These are phyloP conservation scores for Protobothrops mucrosquamatus DNA, from an alignment of 2,113 vertebrate genomes.

Conservation along the genomic window DNA sequence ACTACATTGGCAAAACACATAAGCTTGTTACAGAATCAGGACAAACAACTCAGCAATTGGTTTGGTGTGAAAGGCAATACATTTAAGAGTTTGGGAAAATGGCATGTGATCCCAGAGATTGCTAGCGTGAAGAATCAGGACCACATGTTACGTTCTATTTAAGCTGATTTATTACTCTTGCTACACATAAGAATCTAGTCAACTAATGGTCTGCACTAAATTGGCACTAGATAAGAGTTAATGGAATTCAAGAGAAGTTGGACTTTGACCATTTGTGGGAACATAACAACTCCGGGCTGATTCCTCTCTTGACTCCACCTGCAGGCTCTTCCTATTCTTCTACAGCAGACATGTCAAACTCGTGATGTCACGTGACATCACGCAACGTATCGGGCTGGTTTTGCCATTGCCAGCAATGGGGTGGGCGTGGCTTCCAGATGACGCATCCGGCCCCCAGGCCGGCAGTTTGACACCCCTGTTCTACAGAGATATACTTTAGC, in stretches of 20 bases:
- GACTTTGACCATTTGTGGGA: neutral
- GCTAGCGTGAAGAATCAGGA: neutral
- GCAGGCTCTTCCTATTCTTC: neutral
- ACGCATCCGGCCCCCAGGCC: fast-evolving
- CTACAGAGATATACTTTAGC: too few species aligned
- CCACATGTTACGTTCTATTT: neutral
- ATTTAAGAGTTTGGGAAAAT: neutral
- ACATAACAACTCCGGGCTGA: neutral
- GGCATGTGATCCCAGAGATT: neutral
- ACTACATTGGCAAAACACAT: neutral
- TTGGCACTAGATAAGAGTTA: neutral
- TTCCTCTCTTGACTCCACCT: neutral
- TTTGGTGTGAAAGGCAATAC: neutral
- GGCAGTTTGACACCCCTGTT: neutral
- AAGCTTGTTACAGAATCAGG: neutral
- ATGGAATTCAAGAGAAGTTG: neutral
- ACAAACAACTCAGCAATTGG: neutral
- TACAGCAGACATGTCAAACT: neutral
- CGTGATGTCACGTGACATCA: too few species aligned
- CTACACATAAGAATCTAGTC: neutral
- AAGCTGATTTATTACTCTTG: neutral
- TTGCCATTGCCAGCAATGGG: too few species aligned
- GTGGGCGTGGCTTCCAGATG: too few species aligned
- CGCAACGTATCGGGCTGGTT: too few species aligned
- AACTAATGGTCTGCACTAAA: neutral